Evolutionary conservation across 2,113 vertebrate species (phyloP).

Genomic region (Ondatra zibethicus): DNA sequence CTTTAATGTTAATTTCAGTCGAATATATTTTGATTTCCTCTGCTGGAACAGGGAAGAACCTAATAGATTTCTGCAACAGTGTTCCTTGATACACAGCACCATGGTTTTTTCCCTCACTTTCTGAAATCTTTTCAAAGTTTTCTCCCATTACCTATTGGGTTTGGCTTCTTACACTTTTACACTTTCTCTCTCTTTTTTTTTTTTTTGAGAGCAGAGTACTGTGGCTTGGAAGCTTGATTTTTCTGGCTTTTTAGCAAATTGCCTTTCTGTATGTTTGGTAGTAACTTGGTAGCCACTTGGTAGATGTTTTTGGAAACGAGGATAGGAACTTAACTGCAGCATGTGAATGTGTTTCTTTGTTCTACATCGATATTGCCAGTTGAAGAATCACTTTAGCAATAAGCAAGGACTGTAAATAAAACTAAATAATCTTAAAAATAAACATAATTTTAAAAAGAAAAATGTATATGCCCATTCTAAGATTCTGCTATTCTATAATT

Average conservation of each 20-base stretch:
- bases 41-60: conserved; percentile 43
- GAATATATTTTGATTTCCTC: conserved; percentile 55
- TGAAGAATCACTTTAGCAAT: conserved; percentile 46
- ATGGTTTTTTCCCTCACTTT: conserved; percentile 1
- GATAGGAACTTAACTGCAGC: conserved; percentile 25
- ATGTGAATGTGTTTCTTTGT: conserved; percentile 52
- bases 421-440: conserved; percentile 59
- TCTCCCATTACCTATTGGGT: conserved; percentile 32
- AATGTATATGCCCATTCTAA: conserved; percentile 11
- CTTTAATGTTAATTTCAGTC: conserved; percentile 46
- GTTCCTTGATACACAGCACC: neutral
- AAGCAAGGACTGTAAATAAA: conserved; percentile 53
- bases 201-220: conserved; percentile 46
- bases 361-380: conserved; percentile 47
- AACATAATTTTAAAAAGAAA: neutral
- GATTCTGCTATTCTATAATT: conserved; percentile 58
- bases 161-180: neutral
- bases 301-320: conserved; percentile 27
- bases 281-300: conserved; percentile 53
- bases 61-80: conserved; percentile 30
- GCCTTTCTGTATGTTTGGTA: conserved; percentile 46
- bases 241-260: conserved; percentile 67
- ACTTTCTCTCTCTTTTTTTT: neutral
- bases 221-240: conserved; percentile 25
- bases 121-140: conserved; percentile 34